Evolutionary conservation across 1,140 invertebrate species (phyloP).

Genomic region (Homarus americanus): DNA sequence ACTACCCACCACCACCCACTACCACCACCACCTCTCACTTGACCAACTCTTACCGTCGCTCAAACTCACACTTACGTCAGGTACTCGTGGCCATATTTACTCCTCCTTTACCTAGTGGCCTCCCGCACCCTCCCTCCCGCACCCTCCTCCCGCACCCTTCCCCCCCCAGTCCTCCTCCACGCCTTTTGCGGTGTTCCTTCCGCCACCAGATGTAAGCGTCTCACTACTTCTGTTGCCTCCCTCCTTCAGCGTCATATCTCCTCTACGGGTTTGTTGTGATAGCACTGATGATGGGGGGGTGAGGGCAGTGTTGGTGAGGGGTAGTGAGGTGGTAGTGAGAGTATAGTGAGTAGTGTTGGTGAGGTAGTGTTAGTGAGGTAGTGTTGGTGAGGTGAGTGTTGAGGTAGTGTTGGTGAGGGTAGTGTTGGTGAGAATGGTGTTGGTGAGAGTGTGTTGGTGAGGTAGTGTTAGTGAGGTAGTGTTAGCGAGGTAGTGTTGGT

Average conservation of each 20-base stretch:
- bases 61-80: conserved; percentile 31
- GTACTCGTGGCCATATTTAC: conserved; percentile 55
- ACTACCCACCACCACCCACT: no score
- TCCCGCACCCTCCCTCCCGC: background rate
- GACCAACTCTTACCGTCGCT: conserved; percentile 17
- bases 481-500: no score
- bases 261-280: background rate
- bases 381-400: background rate
- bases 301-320: background rate
- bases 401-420: background rate
- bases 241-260: background rate
- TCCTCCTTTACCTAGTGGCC: conserved; percentile 42
- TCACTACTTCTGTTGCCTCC: background rate
- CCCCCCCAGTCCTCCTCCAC: background rate
- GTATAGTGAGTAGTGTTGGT: background rate
- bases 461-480: background rate
- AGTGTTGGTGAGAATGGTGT: background rate
- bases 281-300: background rate
- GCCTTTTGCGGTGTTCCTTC: background rate
- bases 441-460: background rate
- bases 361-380: background rate
- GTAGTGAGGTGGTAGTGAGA: background rate
- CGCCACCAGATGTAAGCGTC: no score
- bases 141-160: background rate
- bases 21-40: no score